phyloP scores from a whole-genome alignment of 1,140 invertebrate species.

The Diorhabda carinulata region DNA sequence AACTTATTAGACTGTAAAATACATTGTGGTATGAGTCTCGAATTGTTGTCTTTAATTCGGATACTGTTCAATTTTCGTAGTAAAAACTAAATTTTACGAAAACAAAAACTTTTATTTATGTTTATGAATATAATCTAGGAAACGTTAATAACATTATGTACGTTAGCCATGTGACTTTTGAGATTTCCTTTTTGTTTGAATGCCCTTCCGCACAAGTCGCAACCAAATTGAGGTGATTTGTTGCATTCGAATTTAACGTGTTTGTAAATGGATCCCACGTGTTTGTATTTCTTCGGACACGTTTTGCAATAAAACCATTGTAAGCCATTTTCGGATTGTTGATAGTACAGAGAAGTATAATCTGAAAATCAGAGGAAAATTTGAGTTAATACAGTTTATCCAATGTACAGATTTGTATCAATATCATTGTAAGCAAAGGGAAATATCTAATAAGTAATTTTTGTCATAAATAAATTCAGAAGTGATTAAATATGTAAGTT shows the following conservation, averaged over 20 bases:
- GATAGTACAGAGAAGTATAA: background rate
- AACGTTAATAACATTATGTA: background rate
- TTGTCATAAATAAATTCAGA: no score
- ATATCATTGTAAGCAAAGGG: no score
- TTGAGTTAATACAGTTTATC: no score
- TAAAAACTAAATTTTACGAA: background rate
- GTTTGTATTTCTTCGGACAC: constrained; percentile 19
- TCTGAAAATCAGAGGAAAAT: background rate
- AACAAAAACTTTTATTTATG: background rate
- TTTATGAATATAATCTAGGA: background rate
- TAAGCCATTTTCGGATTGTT: background rate
- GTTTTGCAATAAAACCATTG: constrained; percentile 7
- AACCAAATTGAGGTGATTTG: constrained; percentile 23
- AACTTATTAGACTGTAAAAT: background rate
- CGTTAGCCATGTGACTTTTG: constrained; percentile 6
- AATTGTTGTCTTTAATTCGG: background rate
- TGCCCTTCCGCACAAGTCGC: constrained; percentile 21
- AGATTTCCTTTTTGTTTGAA: constrained; percentile 22
- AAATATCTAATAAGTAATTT: no score
- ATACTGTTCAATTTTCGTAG: background rate
- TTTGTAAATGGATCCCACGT: constrained; percentile 3
- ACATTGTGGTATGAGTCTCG: background rate
- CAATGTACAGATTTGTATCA: no score
- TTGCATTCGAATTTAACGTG: constrained; percentile 27
- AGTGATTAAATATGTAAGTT: no score